A percentile compares a stretch with the other conserved stretches of the same genome.
These are phyloP conservation scores for Cheiracanthium punctorium DNA, from an alignment of 2,888 invertebrate species.

Conservation along the genomic window DNA sequence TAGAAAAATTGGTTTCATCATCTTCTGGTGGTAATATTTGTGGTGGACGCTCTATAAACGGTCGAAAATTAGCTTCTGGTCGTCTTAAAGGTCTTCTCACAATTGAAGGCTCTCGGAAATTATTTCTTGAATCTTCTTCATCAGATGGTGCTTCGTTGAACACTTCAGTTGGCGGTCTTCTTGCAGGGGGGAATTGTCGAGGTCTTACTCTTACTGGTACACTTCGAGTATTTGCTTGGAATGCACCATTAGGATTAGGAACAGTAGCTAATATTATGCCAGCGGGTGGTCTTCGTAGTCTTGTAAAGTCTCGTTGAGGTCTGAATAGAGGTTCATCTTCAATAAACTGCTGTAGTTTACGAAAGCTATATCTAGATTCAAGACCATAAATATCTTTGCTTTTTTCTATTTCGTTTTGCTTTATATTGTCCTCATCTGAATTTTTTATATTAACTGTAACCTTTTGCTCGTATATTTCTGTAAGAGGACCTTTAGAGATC, in stretches of 20 bases:
- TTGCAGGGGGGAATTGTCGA: slow-evolving; percentile 6
- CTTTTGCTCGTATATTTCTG: slow-evolving; percentile 71
- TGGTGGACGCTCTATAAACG: slow-evolving; percentile 19
- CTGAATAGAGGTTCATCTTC: slow-evolving; percentile 64
- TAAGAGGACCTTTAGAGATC: slow-evolving; percentile 71
- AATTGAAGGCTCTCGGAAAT: slow-evolving; percentile 20
- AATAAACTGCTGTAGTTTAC: slow-evolving; percentile 71
- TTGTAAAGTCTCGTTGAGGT: slow-evolving; percentile 66
- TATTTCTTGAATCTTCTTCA: slow-evolving; percentile 14
- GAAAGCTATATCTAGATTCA: slow-evolving; percentile 58
- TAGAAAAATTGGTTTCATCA: slow-evolving; percentile 1
- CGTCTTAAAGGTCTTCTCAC: slow-evolving; percentile 26
- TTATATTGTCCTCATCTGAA: slow-evolving; percentile 19
- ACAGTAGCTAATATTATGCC: slow-evolving; percentile 42
- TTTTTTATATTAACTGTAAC: slow-evolving; percentile 62
- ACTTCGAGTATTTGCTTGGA: slow-evolving; percentile 16
- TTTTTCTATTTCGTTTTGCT: slow-evolving; percentile 35
- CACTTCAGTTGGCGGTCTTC: slow-evolving; percentile 16
- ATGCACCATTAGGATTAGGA: slow-evolving; percentile 11
- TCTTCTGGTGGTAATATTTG: slow-evolving; percentile 12
- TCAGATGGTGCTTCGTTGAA: neutral
- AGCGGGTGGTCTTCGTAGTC: slow-evolving; percentile 58
- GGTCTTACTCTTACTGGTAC: slow-evolving; percentile 23
- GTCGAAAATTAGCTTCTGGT: slow-evolving; percentile 40
- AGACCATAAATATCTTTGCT: slow-evolving; percentile 59